phyloP scores from a whole-genome alignment of 2,888 invertebrate genomes.

The Strigamia transsilvanica region DNA sequence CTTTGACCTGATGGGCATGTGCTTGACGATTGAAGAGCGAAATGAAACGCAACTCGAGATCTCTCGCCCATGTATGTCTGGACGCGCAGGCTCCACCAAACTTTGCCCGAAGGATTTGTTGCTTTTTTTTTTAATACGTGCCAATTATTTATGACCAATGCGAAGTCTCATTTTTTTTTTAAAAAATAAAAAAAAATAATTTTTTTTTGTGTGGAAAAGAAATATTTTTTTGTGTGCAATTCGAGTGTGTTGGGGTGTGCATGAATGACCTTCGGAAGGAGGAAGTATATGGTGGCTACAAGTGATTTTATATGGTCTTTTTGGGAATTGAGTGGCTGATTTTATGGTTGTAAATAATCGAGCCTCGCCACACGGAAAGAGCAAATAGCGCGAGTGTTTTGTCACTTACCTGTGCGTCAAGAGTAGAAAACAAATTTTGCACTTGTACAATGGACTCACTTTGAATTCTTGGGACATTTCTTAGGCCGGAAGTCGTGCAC shows the following conservation, averaged over 20 bases:
- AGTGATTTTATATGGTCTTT: background rate
- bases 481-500: constrained; percentile 46
- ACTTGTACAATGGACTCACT: constrained; percentile 45
- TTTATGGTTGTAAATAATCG: background rate
- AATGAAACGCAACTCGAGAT: background rate
- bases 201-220: too few relatives aligned
- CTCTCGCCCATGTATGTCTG: background rate
- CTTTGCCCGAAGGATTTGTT: constrained; percentile 17
- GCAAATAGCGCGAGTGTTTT: too few relatives aligned
- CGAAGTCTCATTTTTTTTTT: background rate
- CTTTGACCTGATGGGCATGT: constrained; percentile 41
- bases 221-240: background rate
- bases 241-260: background rate
- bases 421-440: constrained; percentile 20
- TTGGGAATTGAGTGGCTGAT: background rate
- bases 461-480: constrained; percentile 37
- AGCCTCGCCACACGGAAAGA: background rate
- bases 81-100: constrained; percentile 13
- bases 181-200: constrained; percentile 6
- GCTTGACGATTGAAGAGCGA: background rate
- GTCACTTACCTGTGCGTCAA: constrained; percentile 7
- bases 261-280: background rate
- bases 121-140: background rate
- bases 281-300: background rate
- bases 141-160: constrained; percentile 28